Evolutionary conservation across 1,140 invertebrate genomes (phyloP).

Genomic region (Solenopsis fugax): DNA sequence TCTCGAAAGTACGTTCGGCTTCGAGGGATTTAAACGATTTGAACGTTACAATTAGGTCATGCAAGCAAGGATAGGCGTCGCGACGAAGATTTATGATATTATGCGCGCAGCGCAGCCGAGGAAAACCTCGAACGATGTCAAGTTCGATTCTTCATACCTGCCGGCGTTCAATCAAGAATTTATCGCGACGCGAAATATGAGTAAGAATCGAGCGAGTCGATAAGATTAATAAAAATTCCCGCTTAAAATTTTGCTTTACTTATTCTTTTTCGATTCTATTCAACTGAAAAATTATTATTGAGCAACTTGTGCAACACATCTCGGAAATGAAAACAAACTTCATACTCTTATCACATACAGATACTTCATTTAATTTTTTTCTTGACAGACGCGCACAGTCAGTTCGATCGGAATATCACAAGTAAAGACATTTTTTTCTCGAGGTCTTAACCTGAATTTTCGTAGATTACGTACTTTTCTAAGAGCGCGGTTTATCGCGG

Average conservation of each 20-base stretch:
- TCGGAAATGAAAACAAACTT: not conserved
- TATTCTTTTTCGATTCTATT: not conserved
- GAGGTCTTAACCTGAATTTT: slow-evolving; percentile 40
- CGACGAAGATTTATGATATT: slow-evolving; percentile 68
- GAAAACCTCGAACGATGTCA: slow-evolving; percentile 75
- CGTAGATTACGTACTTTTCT: slow-evolving; percentile 18
- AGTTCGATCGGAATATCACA: not conserved
- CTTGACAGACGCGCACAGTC: not conserved
- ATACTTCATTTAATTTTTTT: not conserved
- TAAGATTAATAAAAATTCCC: not conserved
- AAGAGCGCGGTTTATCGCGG: slow-evolving; percentile 4
- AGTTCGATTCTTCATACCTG: slow-evolving; percentile 61
- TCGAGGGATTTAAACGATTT: slow-evolving; percentile 61
- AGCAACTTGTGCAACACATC: not conserved
- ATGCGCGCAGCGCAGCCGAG: slow-evolving; percentile 22
- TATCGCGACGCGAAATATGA: not conserved
- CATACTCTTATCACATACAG: not conserved
- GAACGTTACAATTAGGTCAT: slow-evolving; percentile 76
- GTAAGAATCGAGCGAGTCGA: not conserved
- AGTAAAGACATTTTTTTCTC: not conserved
- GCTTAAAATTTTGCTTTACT: not conserved
- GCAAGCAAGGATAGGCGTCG: slow-evolving; percentile 73
- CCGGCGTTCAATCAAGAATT: not conserved
- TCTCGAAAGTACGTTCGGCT: slow-evolving; percentile 49
- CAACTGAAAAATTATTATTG: not conserved